These are phyloP conservation scores for Lasioglossum oenotherae DNA, from an alignment of 2,888 invertebrate species.

Conservation along the genomic window DNA sequence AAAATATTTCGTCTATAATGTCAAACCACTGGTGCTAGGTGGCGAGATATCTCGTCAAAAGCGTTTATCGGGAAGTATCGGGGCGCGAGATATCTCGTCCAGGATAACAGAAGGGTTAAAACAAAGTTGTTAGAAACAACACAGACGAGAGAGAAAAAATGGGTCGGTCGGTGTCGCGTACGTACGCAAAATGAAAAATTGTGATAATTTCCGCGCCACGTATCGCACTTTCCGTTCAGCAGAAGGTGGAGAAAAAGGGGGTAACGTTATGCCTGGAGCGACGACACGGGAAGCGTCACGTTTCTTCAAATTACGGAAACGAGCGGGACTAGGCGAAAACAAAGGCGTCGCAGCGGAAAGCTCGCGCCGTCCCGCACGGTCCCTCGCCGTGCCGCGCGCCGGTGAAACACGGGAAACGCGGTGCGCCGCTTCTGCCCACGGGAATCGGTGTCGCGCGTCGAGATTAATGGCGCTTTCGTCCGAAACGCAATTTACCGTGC, in stretches of 20 bases:
- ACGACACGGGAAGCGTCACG: slow-evolving; percentile 32
- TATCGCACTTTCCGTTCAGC: not conserved
- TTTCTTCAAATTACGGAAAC: slow-evolving; percentile 51
- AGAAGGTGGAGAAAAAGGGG: not conserved
- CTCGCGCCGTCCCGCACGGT: not conserved
- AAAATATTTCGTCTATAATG: no score
- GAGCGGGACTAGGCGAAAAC: slow-evolving; percentile 42
- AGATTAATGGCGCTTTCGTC: slow-evolving; percentile 69
- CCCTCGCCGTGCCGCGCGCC: not conserved
- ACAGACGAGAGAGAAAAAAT: not conserved
- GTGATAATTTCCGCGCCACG: slow-evolving; percentile 1
- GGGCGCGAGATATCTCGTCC: no score
- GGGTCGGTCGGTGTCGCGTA: not conserved
- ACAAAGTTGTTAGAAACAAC: not conserved
- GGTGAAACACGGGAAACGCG: slow-evolving; percentile 51
- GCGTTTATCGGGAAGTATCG: no score
- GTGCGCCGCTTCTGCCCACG: slow-evolving; percentile 46
- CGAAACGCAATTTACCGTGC: slow-evolving; percentile 71
- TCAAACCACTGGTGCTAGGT: no score
- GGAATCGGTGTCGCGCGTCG: slow-evolving; percentile 58
- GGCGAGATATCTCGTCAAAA: no score
- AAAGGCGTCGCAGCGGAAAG: slow-evolving; percentile 59
- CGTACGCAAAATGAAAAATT: slow-evolving; percentile 1
- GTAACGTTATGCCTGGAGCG: not conserved
- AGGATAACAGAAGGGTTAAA: no score